phyloP scores from a whole-genome alignment of 2,797 vertebrate species.

The Enteromius afrohamiltoni region DNA sequence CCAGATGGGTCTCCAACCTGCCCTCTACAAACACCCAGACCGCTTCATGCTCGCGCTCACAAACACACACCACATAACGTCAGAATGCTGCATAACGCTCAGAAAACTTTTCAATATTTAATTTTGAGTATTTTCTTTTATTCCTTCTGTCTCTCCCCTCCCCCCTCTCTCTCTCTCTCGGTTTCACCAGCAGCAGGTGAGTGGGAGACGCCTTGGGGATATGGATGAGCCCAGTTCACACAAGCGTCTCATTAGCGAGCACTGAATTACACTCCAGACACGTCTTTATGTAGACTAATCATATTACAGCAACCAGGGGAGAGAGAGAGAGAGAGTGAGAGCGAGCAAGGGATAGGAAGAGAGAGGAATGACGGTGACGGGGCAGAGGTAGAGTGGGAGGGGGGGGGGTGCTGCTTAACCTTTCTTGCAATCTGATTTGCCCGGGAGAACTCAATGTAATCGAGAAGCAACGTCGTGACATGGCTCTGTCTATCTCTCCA shows the following conservation, averaged over 20 bases:
- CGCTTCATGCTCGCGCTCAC: not conserved
- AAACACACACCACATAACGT: not conserved
- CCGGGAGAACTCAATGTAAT: conserved; percentile 84
- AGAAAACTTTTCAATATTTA: conserved; percentile 44
- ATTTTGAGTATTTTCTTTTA: conserved; percentile 42
- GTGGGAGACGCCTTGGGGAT: conserved; percentile 73
- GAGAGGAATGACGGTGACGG: conserved; percentile 64
- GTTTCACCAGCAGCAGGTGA: conserved; percentile 67
- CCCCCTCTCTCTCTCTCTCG: conserved; percentile 27
- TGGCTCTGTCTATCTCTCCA: conserved; percentile 82
- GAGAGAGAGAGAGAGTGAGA: conserved; percentile 70
- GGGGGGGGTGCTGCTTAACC: conserved; percentile 62
- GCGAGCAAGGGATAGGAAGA: conserved; percentile 52
- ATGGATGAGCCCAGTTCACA: conserved; percentile 75
- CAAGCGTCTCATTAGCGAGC: conserved; percentile 87
- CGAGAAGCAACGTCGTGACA: conserved; percentile 82
- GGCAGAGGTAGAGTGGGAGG: conserved; percentile 47
- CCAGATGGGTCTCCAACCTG: conserved; percentile 63
- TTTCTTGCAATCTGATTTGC: conserved; percentile 88
- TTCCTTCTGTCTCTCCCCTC: conserved; percentile 5
- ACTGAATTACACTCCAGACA: conserved; percentile 88
- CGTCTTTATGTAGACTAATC: conserved; percentile 89
- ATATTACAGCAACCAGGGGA: conserved; percentile 77
- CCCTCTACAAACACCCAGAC: conserved; percentile 52
- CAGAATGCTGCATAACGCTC: not conserved